phyloP scores from a whole-genome alignment of 2,113 vertebrate species.

The Nesoenas mayeri region DNA sequence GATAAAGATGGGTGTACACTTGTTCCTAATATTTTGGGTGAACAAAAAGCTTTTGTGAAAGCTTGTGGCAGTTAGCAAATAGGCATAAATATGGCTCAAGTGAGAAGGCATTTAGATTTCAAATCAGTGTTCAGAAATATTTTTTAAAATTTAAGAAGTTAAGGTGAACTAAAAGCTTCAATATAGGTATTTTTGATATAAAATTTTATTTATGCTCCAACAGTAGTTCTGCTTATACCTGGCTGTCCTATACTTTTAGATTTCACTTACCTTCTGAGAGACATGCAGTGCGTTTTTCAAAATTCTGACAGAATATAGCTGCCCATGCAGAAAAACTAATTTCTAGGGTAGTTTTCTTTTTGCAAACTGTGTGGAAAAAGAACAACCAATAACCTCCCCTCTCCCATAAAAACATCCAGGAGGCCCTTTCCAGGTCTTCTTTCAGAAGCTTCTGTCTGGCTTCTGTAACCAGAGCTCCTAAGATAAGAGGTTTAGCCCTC shows the following conservation, averaged over 20 bases:
- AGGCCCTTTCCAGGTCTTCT: not conserved
- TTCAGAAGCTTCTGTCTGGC: not conserved
- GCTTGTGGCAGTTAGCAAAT: not conserved
- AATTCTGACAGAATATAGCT: not conserved
- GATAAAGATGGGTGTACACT: not conserved
- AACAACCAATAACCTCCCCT: not conserved
- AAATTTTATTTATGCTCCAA: slow-evolving; percentile 6
- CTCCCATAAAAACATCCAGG: not conserved
- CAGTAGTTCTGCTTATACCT: not conserved
- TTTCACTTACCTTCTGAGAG: slow-evolving; percentile 33
- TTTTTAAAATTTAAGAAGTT: not conserved
- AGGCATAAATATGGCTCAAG: not conserved
- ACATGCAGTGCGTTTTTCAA: not conserved
- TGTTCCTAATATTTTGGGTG: not conserved
- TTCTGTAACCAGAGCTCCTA: not conserved
- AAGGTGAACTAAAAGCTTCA: not conserved
- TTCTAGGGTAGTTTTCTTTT: not conserved
- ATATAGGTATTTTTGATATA: not conserved
- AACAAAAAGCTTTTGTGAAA: not conserved
- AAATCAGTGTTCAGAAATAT: not conserved
- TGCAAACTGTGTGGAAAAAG: not conserved
- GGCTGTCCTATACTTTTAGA: not conserved
- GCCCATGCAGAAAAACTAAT: slow-evolving; percentile 6
- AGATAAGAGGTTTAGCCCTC: not conserved
- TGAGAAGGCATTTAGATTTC: not conserved